These are phyloP conservation scores for Furnarius figulus DNA, from an alignment of 2,113 vertebrate genomes.

Conservation along the genomic window DNA sequence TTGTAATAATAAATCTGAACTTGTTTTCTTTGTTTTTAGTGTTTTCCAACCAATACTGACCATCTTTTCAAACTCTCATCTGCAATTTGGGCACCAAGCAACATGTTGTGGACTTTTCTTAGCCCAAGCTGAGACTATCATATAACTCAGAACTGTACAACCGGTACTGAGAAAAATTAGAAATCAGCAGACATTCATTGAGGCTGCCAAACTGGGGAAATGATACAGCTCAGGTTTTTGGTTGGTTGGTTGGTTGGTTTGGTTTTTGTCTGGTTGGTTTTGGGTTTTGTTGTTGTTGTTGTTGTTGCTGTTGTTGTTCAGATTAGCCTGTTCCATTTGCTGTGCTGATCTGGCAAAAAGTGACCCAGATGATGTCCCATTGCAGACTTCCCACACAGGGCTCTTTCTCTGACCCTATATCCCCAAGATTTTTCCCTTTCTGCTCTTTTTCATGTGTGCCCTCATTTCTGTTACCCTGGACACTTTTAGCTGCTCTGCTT, in stretches of 20 bases:
- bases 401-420: neutral
- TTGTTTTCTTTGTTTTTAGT: neutral
- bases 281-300: no score
- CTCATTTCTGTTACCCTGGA: neutral
- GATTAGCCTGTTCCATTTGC: neutral
- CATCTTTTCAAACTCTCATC: neutral
- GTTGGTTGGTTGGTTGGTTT: no score
- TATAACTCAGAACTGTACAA: neutral
- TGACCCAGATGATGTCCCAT: neutral
- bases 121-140: neutral
- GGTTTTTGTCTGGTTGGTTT: no score
- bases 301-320: neutral
- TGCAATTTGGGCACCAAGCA: neutral
- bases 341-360: neutral
- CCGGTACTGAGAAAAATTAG: neutral
- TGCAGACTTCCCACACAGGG: fast-evolving
- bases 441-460: neutral
- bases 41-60: neutral
- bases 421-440: neutral
- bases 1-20: neutral
- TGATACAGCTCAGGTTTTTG: neutral
- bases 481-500: neutral
- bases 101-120: neutral
- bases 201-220: neutral
- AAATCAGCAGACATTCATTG: neutral